phyloP scores from a whole-genome alignment of 2,113 vertebrate species.

The Ptyas mucosa region DNA sequence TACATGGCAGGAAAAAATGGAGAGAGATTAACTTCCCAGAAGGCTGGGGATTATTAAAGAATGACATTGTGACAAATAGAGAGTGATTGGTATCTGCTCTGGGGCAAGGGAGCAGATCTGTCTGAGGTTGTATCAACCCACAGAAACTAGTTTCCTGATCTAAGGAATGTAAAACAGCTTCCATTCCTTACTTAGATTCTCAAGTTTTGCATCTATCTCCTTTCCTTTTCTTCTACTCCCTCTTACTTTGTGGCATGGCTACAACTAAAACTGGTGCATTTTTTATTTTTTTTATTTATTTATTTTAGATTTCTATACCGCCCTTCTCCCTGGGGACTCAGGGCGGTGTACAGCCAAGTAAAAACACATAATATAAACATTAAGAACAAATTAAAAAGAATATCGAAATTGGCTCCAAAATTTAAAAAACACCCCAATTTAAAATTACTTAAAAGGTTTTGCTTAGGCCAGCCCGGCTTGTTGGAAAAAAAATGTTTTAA shows the following conservation, averaged over 20 bases:
- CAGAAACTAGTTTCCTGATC: neutral
- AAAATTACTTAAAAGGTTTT: no score
- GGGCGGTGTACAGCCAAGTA: no score
- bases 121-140: neutral
- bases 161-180: neutral
- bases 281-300: no score
- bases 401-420: no score
- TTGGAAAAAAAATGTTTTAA: no score
- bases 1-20: neutral
- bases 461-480: no score
- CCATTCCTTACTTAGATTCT: neutral
- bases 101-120: neutral
- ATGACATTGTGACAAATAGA: neutral
- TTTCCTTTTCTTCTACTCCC: neutral
- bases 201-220: neutral
- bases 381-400: no score
- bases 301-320: no score
- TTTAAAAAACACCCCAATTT: no score
- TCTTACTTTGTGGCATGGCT: neutral
- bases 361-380: no score
- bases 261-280: neutral
- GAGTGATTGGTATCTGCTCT: neutral
- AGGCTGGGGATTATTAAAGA: neutral
- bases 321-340: no score
- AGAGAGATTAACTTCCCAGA: neutral